Evolutionary conservation across 2,888 invertebrate species (phyloP), one percentile per base, ranked within the genome.

Genomic region (Oscheius myriophilus): DNA sequence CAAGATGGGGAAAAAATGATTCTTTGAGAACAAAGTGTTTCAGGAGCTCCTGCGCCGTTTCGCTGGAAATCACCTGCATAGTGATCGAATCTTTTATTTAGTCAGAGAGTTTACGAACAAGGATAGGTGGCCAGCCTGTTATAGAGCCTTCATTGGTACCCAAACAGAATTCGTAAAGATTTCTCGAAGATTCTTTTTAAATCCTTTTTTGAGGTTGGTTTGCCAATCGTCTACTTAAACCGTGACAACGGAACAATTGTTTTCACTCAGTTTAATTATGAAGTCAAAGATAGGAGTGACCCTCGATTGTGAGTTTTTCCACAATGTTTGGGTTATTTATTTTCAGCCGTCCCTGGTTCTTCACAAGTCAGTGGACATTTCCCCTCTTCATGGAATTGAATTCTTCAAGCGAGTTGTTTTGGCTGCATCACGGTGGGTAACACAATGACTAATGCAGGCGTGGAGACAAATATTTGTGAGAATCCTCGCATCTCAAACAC

Each of bases 361-460:
- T 41, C 18, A 49, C 49, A n/a, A 49, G 49, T 46, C 55, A 33
- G 49, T 65, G 65, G 65, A 65, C 55, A 25, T 46, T 54, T 45
- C 65, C 65, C 21, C 26, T 65, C 25, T 49, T 45, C 41, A 33
- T 65, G 39, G 18, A 25, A 33, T 14, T 45, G 16, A 65, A 65
- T 51, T 54, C n/a, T 14, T 55, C 65, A 55, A 65, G 41, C 7
- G 16, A 54, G 1, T 39, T 54, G 18, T 21, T 33, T n/a, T 65
- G 65, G 65, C 39, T 65, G 26, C 43, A 65, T 65, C 65, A 65
- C 46, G 65, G 65, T 65, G 21, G 1, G 26, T 25, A 49, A 6
- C 49, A 21, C 49, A 49, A 49, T 49, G 21, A 49, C 21, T 49
- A 49, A 18, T 49, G 49, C 9, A 6, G 49, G 21, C 49, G 49